These are phyloP conservation scores for Platysteira castanea DNA, from an alignment of 2,113 vertebrate genomes.

Conservation along the genomic window DNA sequence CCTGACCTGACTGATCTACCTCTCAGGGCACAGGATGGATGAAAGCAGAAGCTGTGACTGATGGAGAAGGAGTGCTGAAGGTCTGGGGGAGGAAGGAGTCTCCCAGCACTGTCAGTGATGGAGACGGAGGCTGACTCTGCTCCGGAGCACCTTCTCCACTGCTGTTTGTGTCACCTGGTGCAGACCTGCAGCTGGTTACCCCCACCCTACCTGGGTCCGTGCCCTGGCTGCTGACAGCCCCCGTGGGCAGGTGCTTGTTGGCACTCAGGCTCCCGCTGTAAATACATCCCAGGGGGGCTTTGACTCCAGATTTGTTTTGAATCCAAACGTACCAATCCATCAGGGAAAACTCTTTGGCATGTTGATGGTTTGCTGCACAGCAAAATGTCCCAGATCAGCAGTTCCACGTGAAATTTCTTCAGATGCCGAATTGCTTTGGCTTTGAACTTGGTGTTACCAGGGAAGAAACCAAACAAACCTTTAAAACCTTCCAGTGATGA, in stretches of 20 bases:
- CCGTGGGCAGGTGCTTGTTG: rapidly evolving
- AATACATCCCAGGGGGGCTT: not conserved
- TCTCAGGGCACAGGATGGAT: not conserved
- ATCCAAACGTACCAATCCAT: not conserved
- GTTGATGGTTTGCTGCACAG: not conserved
- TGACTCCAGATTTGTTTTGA: not conserved
- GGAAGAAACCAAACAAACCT: not conserved
- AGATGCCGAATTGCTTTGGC: not conserved
- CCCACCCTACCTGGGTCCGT: not conserved
- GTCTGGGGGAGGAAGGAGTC: not conserved
- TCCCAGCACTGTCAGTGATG: rapidly evolving
- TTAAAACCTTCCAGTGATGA: not conserved
- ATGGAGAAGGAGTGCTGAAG: not conserved
- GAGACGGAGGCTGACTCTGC: not conserved
- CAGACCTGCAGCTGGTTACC: not conserved
- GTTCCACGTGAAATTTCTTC: not conserved
- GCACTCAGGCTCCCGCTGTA: not conserved
- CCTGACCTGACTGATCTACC: not conserved
- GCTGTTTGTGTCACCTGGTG: not conserved
- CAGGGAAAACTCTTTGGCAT: not conserved
- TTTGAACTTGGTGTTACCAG: not conserved
- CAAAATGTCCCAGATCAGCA: not conserved
- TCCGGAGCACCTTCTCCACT: not conserved
- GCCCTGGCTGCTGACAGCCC: not conserved
- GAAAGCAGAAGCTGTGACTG: not conserved